Conservation (phyloP, 2,797 vertebrate species). For the Serranus cabrilla region DNA sequence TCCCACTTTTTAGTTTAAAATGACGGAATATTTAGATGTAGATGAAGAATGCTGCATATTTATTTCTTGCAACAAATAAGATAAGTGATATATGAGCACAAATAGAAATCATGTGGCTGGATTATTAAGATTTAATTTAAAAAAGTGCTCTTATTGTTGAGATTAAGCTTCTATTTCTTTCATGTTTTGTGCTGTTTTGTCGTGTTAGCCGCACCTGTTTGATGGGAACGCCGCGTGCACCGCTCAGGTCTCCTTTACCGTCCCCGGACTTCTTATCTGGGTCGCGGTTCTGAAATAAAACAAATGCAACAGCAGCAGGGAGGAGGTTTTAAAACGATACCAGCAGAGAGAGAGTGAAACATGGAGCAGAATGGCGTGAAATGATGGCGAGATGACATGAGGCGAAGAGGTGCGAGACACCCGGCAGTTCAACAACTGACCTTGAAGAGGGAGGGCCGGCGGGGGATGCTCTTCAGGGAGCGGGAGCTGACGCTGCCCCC, state of each 20-base stretch:
- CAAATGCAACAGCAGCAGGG: slow-evolving; percentile 1
- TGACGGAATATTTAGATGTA: too few species aligned
- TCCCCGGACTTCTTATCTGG: slow-evolving; percentile 91
- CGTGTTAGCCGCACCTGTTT: slow-evolving; percentile 89
- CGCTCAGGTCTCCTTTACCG: slow-evolving; percentile 88
- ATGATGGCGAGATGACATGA: slow-evolving; percentile 51
- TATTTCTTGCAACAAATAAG: too few species aligned
- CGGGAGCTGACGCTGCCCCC: slow-evolving; percentile 85
- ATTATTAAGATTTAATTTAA: too few species aligned
- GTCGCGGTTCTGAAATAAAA: slow-evolving; percentile 90
- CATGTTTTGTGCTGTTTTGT: too few species aligned
- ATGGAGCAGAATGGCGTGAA: slow-evolving; percentile 26
- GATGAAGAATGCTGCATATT: too few species aligned
- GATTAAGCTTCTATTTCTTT: too few species aligned
- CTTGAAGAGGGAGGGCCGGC: slow-evolving; percentile 94
- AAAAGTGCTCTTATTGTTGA: too few species aligned
- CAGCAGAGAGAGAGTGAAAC: background rate
- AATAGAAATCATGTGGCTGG: too few species aligned
- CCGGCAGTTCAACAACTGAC: slow-evolving; percentile 80
- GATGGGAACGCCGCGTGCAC: slow-evolving; percentile 88
- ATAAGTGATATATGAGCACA: too few species aligned
- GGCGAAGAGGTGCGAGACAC: slow-evolving; percentile 18
- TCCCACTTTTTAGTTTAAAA: too few species aligned
- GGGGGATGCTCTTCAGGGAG: slow-evolving; percentile 88
- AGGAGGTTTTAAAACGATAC: too few species aligned